Evolutionary conservation across 1,140 invertebrate genomes (phyloP).

Genomic region (Drosophila truncata): DNA sequence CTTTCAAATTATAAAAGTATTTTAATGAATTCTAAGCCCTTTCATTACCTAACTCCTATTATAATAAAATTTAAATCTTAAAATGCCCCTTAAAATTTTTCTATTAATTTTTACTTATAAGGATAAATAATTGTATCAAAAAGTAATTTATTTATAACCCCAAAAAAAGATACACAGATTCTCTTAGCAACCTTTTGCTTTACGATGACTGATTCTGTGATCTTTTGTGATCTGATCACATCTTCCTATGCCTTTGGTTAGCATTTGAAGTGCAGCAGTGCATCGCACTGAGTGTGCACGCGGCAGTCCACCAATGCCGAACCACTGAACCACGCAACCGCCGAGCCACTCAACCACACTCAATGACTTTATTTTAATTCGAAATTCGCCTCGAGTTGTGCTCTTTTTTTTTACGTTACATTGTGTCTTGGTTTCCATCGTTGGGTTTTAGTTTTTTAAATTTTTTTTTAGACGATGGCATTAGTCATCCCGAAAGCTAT

Average conservation of each 20-base stretch:
- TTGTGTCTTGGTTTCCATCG: slow-evolving; percentile 40
- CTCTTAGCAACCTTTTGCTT: slow-evolving; percentile 8
- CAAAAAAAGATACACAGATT: not conserved
- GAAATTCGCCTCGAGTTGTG: slow-evolving; percentile 57
- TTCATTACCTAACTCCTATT: too few species aligned
- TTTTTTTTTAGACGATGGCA: slow-evolving; percentile 18
- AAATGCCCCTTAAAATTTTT: not conserved
- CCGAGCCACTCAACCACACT: slow-evolving; percentile 55
- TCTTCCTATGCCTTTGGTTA: slow-evolving; percentile 20
- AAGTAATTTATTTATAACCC: not conserved
- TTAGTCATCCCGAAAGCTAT: slow-evolving; percentile 42
- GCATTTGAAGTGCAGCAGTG: slow-evolving; percentile 34
- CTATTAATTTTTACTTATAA: not conserved
- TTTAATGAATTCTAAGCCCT: too few species aligned
- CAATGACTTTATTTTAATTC: slow-evolving; percentile 65
- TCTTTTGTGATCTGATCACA: slow-evolving; percentile 21
- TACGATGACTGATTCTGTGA: slow-evolving; percentile 16
- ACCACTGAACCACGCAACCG: slow-evolving; percentile 53
- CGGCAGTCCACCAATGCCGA: slow-evolving; percentile 46
- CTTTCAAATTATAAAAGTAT: too few species aligned
- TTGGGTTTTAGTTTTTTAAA: slow-evolving; percentile 31
- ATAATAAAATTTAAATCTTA: too few species aligned
- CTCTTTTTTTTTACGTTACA: slow-evolving; percentile 22
- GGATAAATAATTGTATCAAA: not conserved
- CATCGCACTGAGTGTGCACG: slow-evolving; percentile 34